A percentile compares a stretch with the other conserved stretches of the same genome.
These are phyloP conservation scores for Hirtodrosophila duncani DNA, from an alignment of 2,888 invertebrate species.

Conservation along the genomic window DNA sequence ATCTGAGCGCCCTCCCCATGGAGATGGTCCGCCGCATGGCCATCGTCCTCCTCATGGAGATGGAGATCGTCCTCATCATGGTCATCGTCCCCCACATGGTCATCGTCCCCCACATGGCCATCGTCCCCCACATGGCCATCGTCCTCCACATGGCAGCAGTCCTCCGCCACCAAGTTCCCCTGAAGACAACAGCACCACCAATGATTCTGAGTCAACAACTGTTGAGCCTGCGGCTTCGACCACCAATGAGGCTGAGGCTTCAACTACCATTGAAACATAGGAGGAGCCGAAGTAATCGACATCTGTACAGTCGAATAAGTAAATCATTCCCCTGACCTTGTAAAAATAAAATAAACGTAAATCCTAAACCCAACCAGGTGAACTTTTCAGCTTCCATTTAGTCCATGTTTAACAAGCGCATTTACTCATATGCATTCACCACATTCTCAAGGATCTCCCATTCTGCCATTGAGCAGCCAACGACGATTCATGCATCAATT, in stretches of 20 bases:
- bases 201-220: too few species aligned
- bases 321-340: too few species aligned
- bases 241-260: conserved; percentile 2
- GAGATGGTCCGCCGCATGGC: background rate
- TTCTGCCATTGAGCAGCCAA: conserved; percentile 5
- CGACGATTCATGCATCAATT: conserved; percentile 48
- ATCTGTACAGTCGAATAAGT: too few species aligned
- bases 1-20: too few species aligned
- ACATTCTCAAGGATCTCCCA: conserved; percentile 3
- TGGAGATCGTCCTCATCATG: background rate
- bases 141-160: conserved; percentile 11
- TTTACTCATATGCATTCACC: conserved; percentile 32
- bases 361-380: too few species aligned
- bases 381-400: too few species aligned
- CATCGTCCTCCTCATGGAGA: background rate
- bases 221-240: conserved; percentile 14
- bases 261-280: too few species aligned
- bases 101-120: conserved; percentile 7
- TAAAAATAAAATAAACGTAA: too few species aligned
- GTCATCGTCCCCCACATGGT: background rate
- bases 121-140: conserved; percentile 5
- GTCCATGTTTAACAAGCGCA: too few species aligned
- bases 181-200: conserved; percentile 2
- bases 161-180: conserved; percentile 10
- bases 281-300: background rate